Base-by-base conservation (phyloP, 2,113 vertebrate species). In the Sinocyclocheilus maitianheensis region DNA sequence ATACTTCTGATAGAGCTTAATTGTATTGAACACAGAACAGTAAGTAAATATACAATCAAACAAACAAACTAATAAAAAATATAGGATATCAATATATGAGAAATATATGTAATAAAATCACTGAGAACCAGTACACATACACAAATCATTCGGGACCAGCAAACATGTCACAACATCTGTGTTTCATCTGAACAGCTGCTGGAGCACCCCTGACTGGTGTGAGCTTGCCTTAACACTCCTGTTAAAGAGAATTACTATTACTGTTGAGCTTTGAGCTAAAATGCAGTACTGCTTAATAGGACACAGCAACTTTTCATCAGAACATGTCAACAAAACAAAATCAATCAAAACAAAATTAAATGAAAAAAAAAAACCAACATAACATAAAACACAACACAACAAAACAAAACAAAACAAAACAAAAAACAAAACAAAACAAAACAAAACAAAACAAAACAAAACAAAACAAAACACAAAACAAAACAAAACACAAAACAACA, bases 121-220 rank as follows among this genome's bases (percentile, higher is more conserved):
- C 34, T 20, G 8, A 58, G 4, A 37, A 79, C 10, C 55, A 34
- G 16, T n/a, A n/a, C 4, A 62, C 53, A 26, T 24, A 46, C 3
- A 65, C 37, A 62, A 6, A 79, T 79, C 51, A 78, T 78, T 62
- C 55, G 22, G 1, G 55, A 80, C 30, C 55, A 40, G 30, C 30
- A 43, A 62, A 80, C 77, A 80, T 60, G 53, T 79, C 58, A 80
- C 55, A 62, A 80, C 34, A 58, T 79, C 58, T 80, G 58, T 63
- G 78, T 43, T 80, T 46, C 62, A 80, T 80, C 58, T 63, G 22
- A 63, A 81, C 58, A 65, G 78, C 78, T 18, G 37, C 40, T 81
- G 37, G 60, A 81, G 58, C 30, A 62, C 20, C 77, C 43, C 58
- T 46, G 22, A 81, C 60, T 81, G 58, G 58, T 81, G 58, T 63